A percentile compares a stretch with the other conserved stretches of the same genome.
Conservation (phyloP, 2,113 vertebrate genomes). For the Colaptes auratus region DNA sequence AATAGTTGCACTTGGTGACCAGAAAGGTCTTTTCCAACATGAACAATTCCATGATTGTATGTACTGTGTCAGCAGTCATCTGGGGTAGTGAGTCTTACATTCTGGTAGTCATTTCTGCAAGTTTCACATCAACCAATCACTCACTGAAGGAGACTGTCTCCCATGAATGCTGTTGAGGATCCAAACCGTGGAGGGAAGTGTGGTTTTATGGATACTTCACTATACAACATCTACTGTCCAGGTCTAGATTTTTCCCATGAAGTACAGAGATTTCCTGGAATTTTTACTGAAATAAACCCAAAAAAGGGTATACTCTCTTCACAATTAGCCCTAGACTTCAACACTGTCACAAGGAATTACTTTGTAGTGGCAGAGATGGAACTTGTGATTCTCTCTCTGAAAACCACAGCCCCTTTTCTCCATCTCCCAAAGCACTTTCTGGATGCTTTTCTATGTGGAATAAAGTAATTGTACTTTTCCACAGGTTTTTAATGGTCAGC, state of each 20-base stretch:
- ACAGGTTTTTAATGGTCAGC: not conserved
- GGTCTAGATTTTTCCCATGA: too few relatives aligned
- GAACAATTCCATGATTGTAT: not conserved
- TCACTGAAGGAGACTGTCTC: too few relatives aligned
- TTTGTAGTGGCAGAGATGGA: not conserved
- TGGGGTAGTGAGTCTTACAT: too few relatives aligned
- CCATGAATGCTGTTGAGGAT: too few relatives aligned
- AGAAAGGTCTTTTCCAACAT: not conserved
- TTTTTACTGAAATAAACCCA: not conserved
- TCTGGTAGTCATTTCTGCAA: too few relatives aligned
- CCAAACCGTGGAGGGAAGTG: too few relatives aligned
- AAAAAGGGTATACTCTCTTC: not conserved
- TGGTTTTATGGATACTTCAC: too few relatives aligned
- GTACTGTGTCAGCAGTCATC: too few relatives aligned
- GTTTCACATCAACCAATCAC: too few relatives aligned
- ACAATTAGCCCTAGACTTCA: not conserved
- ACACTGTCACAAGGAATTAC: not conserved
- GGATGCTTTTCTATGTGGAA: not conserved
- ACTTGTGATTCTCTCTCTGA: not conserved
- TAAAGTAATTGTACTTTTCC: not conserved
- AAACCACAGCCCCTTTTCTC: not conserved
- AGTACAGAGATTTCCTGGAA: too few relatives aligned
- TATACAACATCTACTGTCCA: too few relatives aligned
- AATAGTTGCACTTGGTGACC: not conserved
- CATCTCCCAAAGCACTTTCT: not conserved